Percentiles rank a stretch among this genome's conserved stretches.
Conservation (phyloP, 2,888 invertebrate genomes). For the Hanleya hanleyi region DNA sequence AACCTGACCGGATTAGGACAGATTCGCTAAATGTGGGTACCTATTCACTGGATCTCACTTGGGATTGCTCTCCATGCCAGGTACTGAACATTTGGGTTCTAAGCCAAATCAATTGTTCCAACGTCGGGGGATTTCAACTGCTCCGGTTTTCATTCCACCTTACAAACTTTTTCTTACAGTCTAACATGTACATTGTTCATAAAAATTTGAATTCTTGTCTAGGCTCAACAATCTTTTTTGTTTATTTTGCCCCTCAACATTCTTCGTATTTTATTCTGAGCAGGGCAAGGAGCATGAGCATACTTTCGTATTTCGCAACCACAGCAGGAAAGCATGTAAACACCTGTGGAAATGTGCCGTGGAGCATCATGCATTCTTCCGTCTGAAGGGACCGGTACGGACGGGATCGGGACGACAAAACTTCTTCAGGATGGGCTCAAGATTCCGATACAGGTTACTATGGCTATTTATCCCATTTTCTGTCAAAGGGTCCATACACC, state of each 20-base stretch:
- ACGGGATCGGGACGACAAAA: slow-evolving; percentile 89
- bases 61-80: too few relatives aligned
- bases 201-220: slow-evolving; percentile 17
- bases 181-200: too few relatives aligned
- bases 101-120: too few relatives aligned
- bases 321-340: slow-evolving; percentile 98
- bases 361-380: slow-evolving; percentile 99
- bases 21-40: too few relatives aligned
- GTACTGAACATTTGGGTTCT: too few relatives aligned
- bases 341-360: slow-evolving; percentile 99
- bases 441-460: slow-evolving; percentile 89
- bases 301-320: slow-evolving; percentile 96
- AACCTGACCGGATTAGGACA: too few relatives aligned
- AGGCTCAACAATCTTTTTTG: background rate
- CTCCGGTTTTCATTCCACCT: too few relatives aligned
- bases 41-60: too few relatives aligned
- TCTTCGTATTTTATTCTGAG: slow-evolving; percentile 22
- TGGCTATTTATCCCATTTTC: too few relatives aligned
- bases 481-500: too few relatives aligned
- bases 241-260: background rate
- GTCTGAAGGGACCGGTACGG: slow-evolving; percentile 78
- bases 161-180: too few relatives aligned
- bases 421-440: slow-evolving; percentile 98
- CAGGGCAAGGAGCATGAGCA: slow-evolving; percentile 95
- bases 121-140: too few relatives aligned